Conservation (phyloP, 2,113 vertebrate genomes). For the Gila orcuttii region DNA sequence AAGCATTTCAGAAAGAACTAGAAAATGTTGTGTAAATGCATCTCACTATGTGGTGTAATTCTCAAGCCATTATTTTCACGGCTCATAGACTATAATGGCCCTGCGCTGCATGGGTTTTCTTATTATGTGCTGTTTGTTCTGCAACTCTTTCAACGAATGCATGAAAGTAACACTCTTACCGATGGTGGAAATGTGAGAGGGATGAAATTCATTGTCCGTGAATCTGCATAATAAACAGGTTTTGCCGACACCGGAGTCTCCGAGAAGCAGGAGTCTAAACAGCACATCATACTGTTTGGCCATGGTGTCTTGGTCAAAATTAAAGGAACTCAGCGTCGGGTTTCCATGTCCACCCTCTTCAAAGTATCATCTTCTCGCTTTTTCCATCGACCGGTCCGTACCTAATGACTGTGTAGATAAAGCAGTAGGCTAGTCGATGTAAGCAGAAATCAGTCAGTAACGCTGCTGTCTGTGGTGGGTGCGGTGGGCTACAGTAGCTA, state of each 20-base stretch:
- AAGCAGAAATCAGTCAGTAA: slow-evolving; percentile 53
- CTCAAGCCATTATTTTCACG: slow-evolving; percentile 24
- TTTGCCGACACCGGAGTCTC: slow-evolving; percentile 97
- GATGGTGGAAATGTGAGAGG: slow-evolving; percentile 97
- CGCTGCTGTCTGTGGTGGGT: slow-evolving; percentile 61
- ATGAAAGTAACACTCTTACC: slow-evolving; percentile 77
- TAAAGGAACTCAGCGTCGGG: slow-evolving; percentile 68
- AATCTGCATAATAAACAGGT: slow-evolving; percentile 97
- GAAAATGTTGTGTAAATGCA: not conserved
- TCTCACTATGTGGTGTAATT: slow-evolving; percentile 23
- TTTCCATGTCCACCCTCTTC: slow-evolving; percentile 67
- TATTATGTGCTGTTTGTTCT: slow-evolving; percentile 13
- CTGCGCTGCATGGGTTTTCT: slow-evolving; percentile 1
- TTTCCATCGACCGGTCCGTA: slow-evolving; percentile 30
- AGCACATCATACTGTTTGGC: slow-evolving; percentile 97
- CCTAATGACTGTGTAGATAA: not conserved
- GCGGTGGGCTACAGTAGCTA: slow-evolving; percentile 63
- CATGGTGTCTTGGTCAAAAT: slow-evolving; percentile 76
- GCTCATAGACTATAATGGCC: slow-evolving; percentile 28
- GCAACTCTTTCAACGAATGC: slow-evolving; percentile 26
- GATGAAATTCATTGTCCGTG: slow-evolving; percentile 98
- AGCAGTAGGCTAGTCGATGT: slow-evolving; percentile 27
- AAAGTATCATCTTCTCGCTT: slow-evolving; percentile 40
- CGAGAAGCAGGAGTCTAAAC: slow-evolving; percentile 93
- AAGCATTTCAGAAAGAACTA: not conserved